phyloP scores from a whole-genome alignment of 2,113 vertebrate species.

The Siniperca knerii region DNA sequence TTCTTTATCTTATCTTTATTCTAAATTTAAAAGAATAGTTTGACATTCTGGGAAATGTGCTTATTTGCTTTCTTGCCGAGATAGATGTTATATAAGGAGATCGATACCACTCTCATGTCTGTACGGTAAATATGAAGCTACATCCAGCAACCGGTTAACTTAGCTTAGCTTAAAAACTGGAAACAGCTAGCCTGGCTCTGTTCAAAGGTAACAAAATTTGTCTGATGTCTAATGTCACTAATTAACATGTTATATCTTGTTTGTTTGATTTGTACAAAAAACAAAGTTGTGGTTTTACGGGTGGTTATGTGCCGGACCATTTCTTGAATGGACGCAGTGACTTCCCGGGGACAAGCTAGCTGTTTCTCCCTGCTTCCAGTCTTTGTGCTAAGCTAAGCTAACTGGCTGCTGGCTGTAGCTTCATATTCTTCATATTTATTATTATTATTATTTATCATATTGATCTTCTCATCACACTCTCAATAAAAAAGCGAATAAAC shows the following conservation, averaged over 20 bases:
- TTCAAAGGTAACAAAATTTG: not conserved
- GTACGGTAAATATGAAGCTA: not conserved
- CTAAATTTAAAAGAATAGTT: not conserved
- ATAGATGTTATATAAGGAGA: not conserved
- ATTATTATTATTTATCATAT: too few relatives aligned
- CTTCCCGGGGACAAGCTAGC: not conserved
- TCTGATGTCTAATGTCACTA: not conserved
- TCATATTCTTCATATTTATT: not conserved
- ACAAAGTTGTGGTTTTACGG: not conserved
- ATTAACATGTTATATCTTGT: not conserved
- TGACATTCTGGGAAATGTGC: not conserved
- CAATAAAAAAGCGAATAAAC: too few relatives aligned
- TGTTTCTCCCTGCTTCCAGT: not conserved
- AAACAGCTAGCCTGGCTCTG: not conserved
- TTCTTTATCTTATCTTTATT: not conserved
- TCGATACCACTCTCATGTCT: not conserved
- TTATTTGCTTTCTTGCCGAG: not conserved
- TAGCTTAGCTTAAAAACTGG: not conserved
- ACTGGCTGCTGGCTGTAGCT: not conserved
- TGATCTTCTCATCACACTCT: too few relatives aligned
- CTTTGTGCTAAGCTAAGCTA: not conserved
- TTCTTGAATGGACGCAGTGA: not conserved
- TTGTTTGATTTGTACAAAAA: not conserved
- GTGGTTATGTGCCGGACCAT: not conserved
- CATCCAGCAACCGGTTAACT: not conserved